Conservation (phyloP, 2,888 invertebrate genomes). For the Stenotaenia linearis region DNA sequence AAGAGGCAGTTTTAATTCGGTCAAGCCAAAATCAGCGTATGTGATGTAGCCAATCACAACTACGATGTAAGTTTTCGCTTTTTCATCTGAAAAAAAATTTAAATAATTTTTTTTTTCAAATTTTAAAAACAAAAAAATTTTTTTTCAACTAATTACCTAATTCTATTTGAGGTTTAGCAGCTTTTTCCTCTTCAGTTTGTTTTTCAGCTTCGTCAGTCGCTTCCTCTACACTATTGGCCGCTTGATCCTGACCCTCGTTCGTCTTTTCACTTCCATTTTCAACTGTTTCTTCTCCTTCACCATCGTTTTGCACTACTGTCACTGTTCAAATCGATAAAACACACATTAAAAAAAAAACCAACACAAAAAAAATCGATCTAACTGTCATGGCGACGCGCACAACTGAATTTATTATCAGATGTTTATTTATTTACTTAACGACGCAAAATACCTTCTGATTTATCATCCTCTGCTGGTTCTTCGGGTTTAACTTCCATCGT, state of each 20-base stretch:
- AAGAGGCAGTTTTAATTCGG: conserved; percentile 32
- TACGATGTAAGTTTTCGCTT: conserved; percentile 29
- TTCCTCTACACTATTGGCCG: background rate
- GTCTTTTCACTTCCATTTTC: background rate
- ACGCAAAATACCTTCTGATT: background rate
- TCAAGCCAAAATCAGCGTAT: conserved; percentile 31
- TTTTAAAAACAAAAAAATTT: background rate
- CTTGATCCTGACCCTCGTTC: background rate
- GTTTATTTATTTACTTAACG: background rate
- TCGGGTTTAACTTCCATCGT: background rate
- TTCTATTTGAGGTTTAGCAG: conserved; percentile 21
- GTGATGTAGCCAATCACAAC: conserved; percentile 28
- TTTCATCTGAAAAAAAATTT: conserved; percentile 17
- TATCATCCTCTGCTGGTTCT: background rate
- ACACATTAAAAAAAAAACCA: conserved; percentile 1
- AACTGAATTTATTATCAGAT: too few species aligned
- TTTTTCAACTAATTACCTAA: background rate
- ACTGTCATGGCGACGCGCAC: too few species aligned
- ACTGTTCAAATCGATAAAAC: background rate
- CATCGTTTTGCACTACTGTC: background rate
- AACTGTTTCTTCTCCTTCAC: background rate
- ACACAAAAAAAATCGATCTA: background rate
- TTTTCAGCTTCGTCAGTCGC: background rate
- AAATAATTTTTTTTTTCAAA: background rate
- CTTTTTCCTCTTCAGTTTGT: conserved; percentile 13